A percentile compares a stretch with the other conserved stretches of the same genome.
phyloP scores from a whole-genome alignment of 2,113 vertebrate species.

The Tinamus guttatus region DNA sequence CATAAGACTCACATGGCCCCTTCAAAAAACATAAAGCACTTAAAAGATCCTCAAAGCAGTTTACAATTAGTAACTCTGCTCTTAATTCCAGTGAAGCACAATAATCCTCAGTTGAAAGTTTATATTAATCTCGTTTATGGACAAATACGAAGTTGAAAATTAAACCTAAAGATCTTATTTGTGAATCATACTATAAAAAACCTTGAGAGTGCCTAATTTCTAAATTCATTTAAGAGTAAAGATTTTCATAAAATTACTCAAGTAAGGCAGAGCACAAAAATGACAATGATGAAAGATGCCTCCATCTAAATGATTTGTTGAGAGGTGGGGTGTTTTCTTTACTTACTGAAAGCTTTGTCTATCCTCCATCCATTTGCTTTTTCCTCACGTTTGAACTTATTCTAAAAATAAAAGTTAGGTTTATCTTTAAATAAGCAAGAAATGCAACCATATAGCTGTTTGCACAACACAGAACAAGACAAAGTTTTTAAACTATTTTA shows the following conservation, averaged over 20 bases:
- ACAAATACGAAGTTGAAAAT: not conserved
- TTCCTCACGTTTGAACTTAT: constrained; percentile 98
- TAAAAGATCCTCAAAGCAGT: not conserved
- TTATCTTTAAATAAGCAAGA: constrained; percentile 14
- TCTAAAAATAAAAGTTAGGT: constrained; percentile 79
- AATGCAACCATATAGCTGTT: not conserved
- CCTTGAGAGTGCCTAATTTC: not conserved
- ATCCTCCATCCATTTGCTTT: constrained; percentile 92
- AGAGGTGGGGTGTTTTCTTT: not conserved
- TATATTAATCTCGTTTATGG: not conserved
- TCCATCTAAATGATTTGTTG: not conserved
- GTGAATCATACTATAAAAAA: not conserved
- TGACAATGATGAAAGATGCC: not conserved
- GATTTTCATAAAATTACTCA: not conserved
- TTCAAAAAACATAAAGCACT: not conserved
- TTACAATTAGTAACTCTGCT: not conserved
- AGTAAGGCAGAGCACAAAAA: not conserved
- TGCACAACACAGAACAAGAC: not conserved
- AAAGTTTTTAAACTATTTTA: not conserved
- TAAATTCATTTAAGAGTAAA: not conserved
- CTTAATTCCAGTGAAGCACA: not conserved
- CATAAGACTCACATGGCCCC: not conserved
- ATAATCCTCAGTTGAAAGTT: not conserved
- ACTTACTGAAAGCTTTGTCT: constrained; percentile 98
- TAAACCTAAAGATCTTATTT: not conserved